A percentile compares a stretch with the other conserved stretches of the same genome.
phyloP scores from a whole-genome alignment of 2,888 invertebrate genomes.

The Dorcus parallelipipedus region DNA sequence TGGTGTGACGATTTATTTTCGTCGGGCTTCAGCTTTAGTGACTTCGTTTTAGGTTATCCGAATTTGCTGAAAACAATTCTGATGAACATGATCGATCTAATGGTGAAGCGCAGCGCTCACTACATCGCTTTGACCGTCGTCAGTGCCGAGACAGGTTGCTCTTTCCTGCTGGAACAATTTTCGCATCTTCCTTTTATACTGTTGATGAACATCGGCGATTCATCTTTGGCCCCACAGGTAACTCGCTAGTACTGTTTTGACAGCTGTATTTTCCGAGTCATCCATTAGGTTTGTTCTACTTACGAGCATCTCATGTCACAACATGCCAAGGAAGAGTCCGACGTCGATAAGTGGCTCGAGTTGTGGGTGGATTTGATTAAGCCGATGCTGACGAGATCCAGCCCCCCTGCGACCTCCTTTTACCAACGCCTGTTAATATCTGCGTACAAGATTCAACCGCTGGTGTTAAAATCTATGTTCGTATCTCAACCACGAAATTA shows the following conservation, averaged over 20 bases:
- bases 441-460: slow-evolving; percentile 42
- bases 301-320: slow-evolving; percentile 55
- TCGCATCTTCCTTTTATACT: slow-evolving; percentile 44
- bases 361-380: slow-evolving; percentile 46
- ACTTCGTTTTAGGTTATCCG: slow-evolving; percentile 8
- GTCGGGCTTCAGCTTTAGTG: too few species aligned
- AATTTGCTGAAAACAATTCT: slow-evolving; percentile 12
- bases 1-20: slow-evolving; percentile 34
- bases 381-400: slow-evolving; percentile 34
- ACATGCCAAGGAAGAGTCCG: slow-evolving; percentile 43
- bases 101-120: slow-evolving; percentile 28
- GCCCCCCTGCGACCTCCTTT: slow-evolving; percentile 35
- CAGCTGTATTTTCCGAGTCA: background rate
- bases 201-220: slow-evolving; percentile 41
- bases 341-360: slow-evolving; percentile 47
- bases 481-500: slow-evolving; percentile 10
- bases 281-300: slow-evolving; percentile 51
- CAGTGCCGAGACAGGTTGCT: slow-evolving; percentile 40
- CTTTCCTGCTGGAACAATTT: slow-evolving; percentile 38
- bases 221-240: slow-evolving; percentile 47
- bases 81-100: slow-evolving; percentile 16
- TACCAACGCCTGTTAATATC: slow-evolving; percentile 42
- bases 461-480: slow-evolving; percentile 38
- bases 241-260: background rate
- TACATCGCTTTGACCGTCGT: slow-evolving; percentile 35